Base-by-base conservation (phyloP, 2,113 vertebrate genomes). In the Trematocara stigmaticum region DNA sequence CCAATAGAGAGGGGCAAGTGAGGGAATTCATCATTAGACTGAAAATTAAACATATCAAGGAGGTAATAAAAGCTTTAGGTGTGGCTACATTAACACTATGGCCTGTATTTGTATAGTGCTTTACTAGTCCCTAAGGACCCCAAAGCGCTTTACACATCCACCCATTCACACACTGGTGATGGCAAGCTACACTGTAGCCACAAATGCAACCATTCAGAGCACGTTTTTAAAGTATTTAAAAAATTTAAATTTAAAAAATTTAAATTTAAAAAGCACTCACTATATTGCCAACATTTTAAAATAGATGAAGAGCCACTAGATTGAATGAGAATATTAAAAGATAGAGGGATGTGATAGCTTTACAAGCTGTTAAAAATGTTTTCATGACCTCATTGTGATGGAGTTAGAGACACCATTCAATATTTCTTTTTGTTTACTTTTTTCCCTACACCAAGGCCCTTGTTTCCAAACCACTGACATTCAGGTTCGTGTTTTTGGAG, bases 401-500 rank as follows among this genome's bases (percentile, higher is more conserved):
- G 38, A 45, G 35, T 69, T 40, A 69, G 64, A 45, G 20, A 23
- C 12, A 15, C 38, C 4, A 45, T 71, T 13, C 38, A 71, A 26
- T 5, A 4, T 4, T 7, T 16, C 42, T 2, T 26, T 49, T 31
- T 34, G 8, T 20, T 82, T 66, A 40, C 3, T 82, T 13, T 69
- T 42, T 69, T 13, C 0, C 13, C 20, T 71, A 15, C 66, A 71
- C 66, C 66, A 45, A 71, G 40, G 20, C 20, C 20, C n/a, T 9
- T 45, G 12, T 42, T 35, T 47, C 5, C 31, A 20, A 40, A 40
- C 29, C 49, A 42, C 23, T 83, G 34, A 26, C 71, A 57, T 1
- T 47, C 7, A 23, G 0, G 35, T 13, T 66, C 0, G 0, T 66
- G 61, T 12, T 69, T 20, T 40, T 20, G 18, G 34, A 12, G 10